Conservation (phyloP, 1,140 invertebrate species). For the Drosophila miranda region DNA sequence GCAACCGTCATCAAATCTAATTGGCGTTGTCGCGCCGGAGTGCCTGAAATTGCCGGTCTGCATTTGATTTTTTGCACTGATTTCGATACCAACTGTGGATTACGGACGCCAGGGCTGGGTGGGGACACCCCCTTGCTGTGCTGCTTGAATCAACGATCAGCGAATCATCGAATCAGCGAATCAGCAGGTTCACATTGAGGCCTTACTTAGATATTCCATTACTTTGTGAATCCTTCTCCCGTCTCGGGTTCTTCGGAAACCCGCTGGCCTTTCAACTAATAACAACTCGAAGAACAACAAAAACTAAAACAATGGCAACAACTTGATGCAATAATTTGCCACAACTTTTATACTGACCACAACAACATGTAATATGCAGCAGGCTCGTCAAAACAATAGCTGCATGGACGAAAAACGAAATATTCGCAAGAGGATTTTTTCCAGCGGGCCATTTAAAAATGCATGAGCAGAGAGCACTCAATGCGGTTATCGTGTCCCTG, state of each 20-base stretch:
- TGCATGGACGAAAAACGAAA: conserved; percentile 43
- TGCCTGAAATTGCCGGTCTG: conserved; percentile 52
- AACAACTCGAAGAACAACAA: conserved; percentile 46
- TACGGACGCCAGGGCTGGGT: conserved; percentile 11
- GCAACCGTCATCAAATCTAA: conserved; percentile 73
- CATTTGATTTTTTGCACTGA: conserved; percentile 74
- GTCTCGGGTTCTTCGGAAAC: no score
- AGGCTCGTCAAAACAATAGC: conserved; percentile 52
- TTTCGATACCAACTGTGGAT: conserved; percentile 29
- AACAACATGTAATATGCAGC: conserved; percentile 75
- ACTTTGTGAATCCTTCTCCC: conserved; percentile 12
- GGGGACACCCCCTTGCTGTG: conserved; percentile 20
- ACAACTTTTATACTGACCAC: conserved; percentile 60
- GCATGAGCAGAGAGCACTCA: conserved; percentile 63
- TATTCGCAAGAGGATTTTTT: conserved; percentile 78
- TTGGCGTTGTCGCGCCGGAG: conserved; percentile 61
- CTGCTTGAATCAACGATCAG: no score
- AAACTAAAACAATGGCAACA: conserved; percentile 37
- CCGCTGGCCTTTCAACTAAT: neutral
- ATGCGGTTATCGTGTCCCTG: conserved; percentile 54
- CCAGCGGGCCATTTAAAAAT: conserved; percentile 68
- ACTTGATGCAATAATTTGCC: conserved; percentile 63
- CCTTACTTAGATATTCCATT: conserved; percentile 54
- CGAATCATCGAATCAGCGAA: no score
- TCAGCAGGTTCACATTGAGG: no score